Evolutionary conservation across 2,797 vertebrate species (phyloP).

Genomic region (Muscicapa comitata): DNA sequence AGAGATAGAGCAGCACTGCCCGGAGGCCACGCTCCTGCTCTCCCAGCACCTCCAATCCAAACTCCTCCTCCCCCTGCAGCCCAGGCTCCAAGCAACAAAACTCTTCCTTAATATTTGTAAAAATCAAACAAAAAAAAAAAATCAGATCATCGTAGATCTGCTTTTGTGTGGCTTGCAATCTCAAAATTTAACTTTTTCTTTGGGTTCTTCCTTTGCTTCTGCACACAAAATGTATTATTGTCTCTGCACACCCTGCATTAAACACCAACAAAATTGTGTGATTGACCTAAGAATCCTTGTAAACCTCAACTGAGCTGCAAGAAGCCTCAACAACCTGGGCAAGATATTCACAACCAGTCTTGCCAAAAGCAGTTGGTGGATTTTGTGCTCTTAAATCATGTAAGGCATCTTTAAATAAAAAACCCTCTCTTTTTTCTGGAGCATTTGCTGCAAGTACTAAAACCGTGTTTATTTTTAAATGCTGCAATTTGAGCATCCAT

Average conservation of each 20-base stretch:
- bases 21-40: background rate
- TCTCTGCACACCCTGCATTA: background rate
- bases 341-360: background rate
- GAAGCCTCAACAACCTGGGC: background rate
- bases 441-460: background rate
- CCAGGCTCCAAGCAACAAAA: background rate
- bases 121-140: background rate
- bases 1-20: background rate
- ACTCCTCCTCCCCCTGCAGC: background rate
- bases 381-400: background rate
- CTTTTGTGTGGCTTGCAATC: background rate
- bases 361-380: background rate
- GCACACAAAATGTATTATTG: background rate
- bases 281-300: background rate
- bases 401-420: background rate
- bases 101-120: background rate
- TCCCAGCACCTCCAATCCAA: background rate
- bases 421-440: rapidly evolving
- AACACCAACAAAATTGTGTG: rapidly evolving
- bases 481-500: background rate
- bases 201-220: background rate
- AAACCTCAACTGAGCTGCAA: background rate
- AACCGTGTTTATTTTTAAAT: background rate
- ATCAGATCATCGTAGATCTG: rapidly evolving
- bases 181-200: background rate